phyloP scores from a whole-genome alignment of 2,797 vertebrate species.

The Macropus fuliginosus region DNA sequence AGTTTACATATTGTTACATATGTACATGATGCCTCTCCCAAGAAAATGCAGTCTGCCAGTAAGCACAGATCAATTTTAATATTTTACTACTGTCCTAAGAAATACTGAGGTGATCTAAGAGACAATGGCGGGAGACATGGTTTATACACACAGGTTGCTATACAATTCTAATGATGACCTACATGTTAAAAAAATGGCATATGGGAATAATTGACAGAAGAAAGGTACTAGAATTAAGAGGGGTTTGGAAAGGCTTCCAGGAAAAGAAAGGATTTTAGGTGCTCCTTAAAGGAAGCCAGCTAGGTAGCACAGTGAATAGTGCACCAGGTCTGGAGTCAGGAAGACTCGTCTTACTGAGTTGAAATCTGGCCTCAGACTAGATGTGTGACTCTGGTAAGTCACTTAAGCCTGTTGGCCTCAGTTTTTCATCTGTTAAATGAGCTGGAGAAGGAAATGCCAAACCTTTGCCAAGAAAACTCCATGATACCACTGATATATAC shows the following conservation, averaged over 20 bases:
- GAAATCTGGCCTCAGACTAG: neutral
- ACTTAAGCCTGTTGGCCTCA: neutral
- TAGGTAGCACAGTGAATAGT: neutral
- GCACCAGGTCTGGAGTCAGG: neutral
- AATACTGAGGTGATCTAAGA: neutral
- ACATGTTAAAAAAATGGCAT: neutral
- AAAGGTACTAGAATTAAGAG: neutral
- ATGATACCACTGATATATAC: no score
- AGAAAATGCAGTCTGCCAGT: neutral
- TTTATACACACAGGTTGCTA: neutral
- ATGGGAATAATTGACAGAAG: neutral
- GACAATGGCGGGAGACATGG: neutral
- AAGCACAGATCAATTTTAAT: neutral
- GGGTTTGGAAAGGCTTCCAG: neutral
- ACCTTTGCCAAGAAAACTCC: neutral
- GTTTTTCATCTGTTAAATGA: neutral
- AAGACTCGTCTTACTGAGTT: neutral
- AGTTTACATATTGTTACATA: neutral
- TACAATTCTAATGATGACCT: neutral
- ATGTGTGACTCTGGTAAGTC: neutral
- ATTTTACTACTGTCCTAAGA: neutral
- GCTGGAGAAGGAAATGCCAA: neutral
- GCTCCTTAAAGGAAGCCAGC: neutral
- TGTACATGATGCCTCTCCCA: neutral
- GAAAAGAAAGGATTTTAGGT: neutral